Conservation (phyloP, 2,113 vertebrate species). For the Alligator sinensis region DNA sequence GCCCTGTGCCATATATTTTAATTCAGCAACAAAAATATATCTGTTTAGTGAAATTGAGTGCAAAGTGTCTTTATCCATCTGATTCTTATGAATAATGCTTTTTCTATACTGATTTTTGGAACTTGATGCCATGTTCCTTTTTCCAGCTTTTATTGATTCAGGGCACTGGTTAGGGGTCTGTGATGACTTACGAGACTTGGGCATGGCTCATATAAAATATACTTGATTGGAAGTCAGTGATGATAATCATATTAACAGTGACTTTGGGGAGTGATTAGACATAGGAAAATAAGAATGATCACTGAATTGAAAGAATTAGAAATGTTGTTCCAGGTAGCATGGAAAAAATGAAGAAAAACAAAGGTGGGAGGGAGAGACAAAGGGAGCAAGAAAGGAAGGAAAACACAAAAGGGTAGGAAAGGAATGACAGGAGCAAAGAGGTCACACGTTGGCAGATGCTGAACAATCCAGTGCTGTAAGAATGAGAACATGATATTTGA, state of each 20-base stretch:
- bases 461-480: background rate
- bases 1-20: background rate
- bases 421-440: background rate
- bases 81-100: too few species aligned
- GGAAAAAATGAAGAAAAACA: background rate
- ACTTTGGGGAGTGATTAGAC: background rate
- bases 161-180: background rate
- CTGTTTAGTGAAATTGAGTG: background rate
- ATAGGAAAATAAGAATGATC: background rate
- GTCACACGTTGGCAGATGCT: background rate
- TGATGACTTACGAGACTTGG: background rate
- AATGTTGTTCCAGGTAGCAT: background rate
- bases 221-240: background rate
- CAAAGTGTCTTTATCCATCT: too few species aligned
- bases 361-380: background rate
- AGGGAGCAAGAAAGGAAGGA: background rate
- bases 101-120: background rate
- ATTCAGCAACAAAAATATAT: background rate
- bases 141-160: background rate
- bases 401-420: accelerated
- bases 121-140: background rate
- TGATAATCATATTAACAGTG: background rate
- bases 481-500: background rate
- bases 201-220: background rate
- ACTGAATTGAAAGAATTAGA: background rate